Conservation (phyloP, 2,797 vertebrate species). For the Hylomyscus alleni region DNA sequence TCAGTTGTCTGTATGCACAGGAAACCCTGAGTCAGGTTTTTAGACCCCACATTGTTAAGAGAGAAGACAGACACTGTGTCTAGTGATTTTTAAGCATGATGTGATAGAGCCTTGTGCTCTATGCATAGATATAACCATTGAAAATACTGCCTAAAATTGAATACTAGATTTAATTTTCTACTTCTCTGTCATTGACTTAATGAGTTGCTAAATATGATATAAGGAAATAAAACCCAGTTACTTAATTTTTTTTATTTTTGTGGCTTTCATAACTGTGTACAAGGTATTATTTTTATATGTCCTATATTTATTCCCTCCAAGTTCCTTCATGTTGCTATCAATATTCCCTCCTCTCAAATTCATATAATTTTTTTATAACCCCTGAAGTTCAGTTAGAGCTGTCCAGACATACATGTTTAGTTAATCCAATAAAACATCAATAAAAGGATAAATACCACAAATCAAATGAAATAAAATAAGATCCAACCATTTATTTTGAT, state of each 20-base stretch:
- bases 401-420: not conserved
- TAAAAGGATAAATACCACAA: not conserved
- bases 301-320: not conserved
- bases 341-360: too few relatives aligned
- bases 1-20: not conserved
- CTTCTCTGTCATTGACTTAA: not conserved
- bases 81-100: constrained; percentile 58
- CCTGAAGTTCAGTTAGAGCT: not conserved
- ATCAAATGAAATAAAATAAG: constrained; percentile 34
- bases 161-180: not conserved
- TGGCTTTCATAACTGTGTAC: not conserved
- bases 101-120: not conserved
- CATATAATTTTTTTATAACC: too few relatives aligned
- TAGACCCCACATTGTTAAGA: not conserved
- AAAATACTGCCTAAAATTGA: constrained; percentile 58
- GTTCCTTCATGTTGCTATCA: not conserved
- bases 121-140: constrained; percentile 47
- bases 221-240: not conserved
- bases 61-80: not conserved
- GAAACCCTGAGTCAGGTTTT: constrained; percentile 22
- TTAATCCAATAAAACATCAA: not conserved
- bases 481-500: not conserved
- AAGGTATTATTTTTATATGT: not conserved
- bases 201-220: constrained; percentile 8
- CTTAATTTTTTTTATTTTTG: not conserved